Base-by-base conservation (phyloP, 2,888 invertebrate genomes). In the Amphimallon solstitiale region DNA sequence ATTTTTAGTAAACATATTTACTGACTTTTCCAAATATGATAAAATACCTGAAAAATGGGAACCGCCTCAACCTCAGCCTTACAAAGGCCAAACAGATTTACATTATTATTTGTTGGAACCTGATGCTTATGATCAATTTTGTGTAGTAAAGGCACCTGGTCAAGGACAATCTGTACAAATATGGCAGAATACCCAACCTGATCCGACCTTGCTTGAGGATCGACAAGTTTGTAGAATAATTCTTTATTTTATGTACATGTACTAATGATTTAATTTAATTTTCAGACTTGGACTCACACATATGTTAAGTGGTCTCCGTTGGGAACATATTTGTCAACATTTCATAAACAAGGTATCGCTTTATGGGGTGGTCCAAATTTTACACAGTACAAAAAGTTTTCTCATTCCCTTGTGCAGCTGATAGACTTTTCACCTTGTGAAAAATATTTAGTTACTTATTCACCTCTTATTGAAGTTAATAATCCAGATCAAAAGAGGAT, bases 391-490 rank as follows among this genome's bases (percentile, higher is more conserved):
- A 94, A 93, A 80, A 92, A 93, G 78, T 98, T 98, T 82, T 90
- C 89, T 66, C 98, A 97, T 77, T 86, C 90, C 0, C 92, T 92
- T 70, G 98, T 98, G 0, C 93, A 97, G 76, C 95, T 95, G 76
- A 95, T 98, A 67, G 97, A 98, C 76, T 99, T 97, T 83, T 99
- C 98, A 7, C 98, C 99, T 0, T 94, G 95, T 82, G 99, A 99
- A 85, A 95, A 95, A 77, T 98, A 97, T 81, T 83, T 98, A 70
- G 95, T 98, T 1, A 96, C 97, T 0, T 98, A 97, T 81, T 94
- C 97, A 35, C 93, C 96, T 0, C 89, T 91, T 65, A 87, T 89
- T 12, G 91, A 92, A 68, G 80, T 84, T 69, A 83, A 81, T 45
- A 83, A 80, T 71, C 88, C 89, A 1, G 90, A 88, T 80, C 92